A percentile compares a stretch with the other conserved stretches of the same genome.
Evolutionary conservation across 2,888 invertebrate species (phyloP).

Genomic region (Polydrusus pterygomalis): DNA sequence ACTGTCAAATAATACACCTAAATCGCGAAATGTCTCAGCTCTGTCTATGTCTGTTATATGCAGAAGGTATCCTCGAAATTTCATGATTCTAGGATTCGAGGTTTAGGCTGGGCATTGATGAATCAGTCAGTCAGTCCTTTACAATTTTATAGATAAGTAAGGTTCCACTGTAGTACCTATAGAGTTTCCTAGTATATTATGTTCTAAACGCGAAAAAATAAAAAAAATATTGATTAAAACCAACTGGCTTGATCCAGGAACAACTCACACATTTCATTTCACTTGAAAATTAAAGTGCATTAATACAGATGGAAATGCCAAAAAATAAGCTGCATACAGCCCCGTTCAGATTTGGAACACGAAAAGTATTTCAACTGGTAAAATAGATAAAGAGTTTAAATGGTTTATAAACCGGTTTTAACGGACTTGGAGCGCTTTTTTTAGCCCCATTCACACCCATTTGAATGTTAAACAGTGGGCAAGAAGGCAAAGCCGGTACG

Average conservation of each 20-base stretch:
- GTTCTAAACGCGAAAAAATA: too few species aligned
- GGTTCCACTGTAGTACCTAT: too few species aligned
- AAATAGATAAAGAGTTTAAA: conserved; percentile 24
- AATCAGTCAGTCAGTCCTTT: too few species aligned
- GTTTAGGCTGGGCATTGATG: too few species aligned
- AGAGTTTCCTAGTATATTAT: too few species aligned
- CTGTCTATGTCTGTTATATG: too few species aligned
- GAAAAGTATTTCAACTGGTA: conserved; percentile 26
- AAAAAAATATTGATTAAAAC: too few species aligned
- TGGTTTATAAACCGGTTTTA: conserved; percentile 16
- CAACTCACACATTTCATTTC: conserved; percentile 7
- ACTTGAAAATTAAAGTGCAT: conserved; percentile 18
- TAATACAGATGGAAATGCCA: neutral
- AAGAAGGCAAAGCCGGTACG: conserved; percentile 3
- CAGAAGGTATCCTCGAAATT: too few species aligned
- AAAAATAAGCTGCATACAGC: conserved; percentile 24
- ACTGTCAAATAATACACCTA: too few species aligned
- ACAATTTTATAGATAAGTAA: too few species aligned
- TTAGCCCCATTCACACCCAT: conserved; percentile 17
- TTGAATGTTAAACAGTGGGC: conserved; percentile 25
- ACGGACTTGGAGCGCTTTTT: conserved; percentile 21
- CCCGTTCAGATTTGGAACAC: conserved; percentile 20
- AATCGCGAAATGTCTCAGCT: too few species aligned
- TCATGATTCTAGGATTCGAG: too few species aligned
- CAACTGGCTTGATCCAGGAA: neutral